These are phyloP conservation scores for Rhynchophorus ferrugineus DNA, from an alignment of 1,140 invertebrate genomes.

Conservation along the genomic window DNA sequence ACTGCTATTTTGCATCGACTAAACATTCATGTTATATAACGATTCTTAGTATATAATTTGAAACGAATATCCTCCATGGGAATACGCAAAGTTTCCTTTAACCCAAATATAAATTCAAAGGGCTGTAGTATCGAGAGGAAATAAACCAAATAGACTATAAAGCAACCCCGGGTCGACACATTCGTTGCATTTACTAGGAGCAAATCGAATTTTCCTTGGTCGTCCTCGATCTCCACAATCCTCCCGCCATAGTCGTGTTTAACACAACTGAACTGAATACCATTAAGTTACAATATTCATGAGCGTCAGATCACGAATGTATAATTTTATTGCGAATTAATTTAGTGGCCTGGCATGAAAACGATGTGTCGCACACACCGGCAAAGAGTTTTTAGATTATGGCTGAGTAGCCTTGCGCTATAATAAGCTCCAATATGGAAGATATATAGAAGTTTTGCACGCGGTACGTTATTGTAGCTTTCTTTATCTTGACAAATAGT, in stretches of 20 bases:
- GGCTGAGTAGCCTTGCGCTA: constrained; percentile 10
- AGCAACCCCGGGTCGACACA: neutral
- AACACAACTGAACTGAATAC: neutral
- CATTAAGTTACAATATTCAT: constrained; percentile 16
- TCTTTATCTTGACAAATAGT: constrained; percentile 12
- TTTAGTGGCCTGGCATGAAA: constrained; percentile 16
- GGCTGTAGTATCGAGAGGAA: too few species aligned
- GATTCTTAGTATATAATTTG: too few species aligned
- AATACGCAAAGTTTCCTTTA: too few species aligned
- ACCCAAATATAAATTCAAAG: too few species aligned
- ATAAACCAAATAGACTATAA: neutral
- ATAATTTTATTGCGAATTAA: constrained; percentile 22
- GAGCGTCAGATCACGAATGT: constrained; percentile 18
- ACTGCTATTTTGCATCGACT: too few species aligned
- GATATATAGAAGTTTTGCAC: constrained; percentile 17
- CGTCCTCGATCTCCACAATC: neutral
- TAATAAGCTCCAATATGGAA: constrained; percentile 19
- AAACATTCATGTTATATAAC: too few species aligned
- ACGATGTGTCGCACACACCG: constrained; percentile 18
- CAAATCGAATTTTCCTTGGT: neutral
- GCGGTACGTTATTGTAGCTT: constrained; percentile 3
- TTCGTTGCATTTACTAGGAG: neutral
- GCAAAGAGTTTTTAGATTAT: constrained; percentile 16
- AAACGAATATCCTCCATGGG: too few species aligned
- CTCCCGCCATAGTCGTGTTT: neutral